phyloP scores from a whole-genome alignment of 2,888 invertebrate genomes.

The Drosophila quinaria region DNA sequence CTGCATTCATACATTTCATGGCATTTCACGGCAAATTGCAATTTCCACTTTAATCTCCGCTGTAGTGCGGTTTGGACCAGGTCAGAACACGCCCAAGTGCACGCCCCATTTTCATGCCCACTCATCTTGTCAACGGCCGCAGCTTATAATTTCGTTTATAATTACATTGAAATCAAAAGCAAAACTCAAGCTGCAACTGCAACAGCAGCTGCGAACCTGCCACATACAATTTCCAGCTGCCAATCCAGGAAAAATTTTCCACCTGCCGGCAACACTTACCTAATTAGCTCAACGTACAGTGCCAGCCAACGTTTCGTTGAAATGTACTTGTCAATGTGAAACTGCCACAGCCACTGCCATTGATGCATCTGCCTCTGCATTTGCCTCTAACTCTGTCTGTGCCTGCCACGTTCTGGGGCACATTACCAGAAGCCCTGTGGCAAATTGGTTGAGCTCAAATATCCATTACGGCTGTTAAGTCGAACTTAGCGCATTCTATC shows the following conservation, averaged over 20 bases:
- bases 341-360: not conserved
- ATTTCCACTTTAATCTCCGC: constrained; percentile 82
- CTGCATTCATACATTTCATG: constrained; percentile 62
- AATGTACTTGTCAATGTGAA: constrained; percentile 17
- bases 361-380: not conserved
- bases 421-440: constrained; percentile 25
- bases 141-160: constrained; percentile 80
- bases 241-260: constrained; percentile 51
- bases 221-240: constrained; percentile 35
- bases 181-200: constrained; percentile 45
- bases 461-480: constrained; percentile 30
- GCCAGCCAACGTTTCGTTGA: constrained; percentile 46
- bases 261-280: constrained; percentile 73
- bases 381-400: not conserved
- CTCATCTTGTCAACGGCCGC: constrained; percentile 51
- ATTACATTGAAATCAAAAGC: constrained; percentile 68
- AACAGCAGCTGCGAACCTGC: constrained; percentile 16
- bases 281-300: constrained; percentile 66
- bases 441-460: constrained; percentile 32
- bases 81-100: constrained; percentile 7
- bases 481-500: not conserved
- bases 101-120: not conserved
- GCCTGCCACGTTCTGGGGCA: constrained; percentile 12
- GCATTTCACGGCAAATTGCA: constrained; percentile 70
- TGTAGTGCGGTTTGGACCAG: constrained; percentile 30